Evolutionary conservation across 2,113 vertebrate species (phyloP).

Genomic region (Microtus montanus): DNA sequence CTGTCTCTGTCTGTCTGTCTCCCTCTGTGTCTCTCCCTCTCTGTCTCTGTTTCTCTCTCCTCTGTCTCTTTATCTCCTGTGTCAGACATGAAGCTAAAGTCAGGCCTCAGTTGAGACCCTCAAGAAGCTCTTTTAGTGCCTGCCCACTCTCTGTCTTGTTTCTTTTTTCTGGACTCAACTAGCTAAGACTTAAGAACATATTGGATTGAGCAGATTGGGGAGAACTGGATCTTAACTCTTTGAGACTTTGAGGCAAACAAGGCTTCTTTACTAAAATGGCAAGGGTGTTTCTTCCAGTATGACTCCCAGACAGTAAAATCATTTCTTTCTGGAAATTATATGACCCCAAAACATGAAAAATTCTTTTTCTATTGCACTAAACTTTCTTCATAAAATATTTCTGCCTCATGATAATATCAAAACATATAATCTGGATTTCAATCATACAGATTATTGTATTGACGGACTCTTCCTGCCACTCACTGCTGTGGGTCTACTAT

Average conservation of each 20-base stretch:
- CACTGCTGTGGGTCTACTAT: background rate
- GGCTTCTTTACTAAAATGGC: background rate
- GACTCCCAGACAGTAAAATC: background rate
- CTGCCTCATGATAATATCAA: background rate
- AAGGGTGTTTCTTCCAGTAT: background rate
- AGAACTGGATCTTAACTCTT: constrained; percentile 57
- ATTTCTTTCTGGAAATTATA: background rate
- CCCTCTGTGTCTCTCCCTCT: background rate
- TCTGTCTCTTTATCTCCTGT: background rate
- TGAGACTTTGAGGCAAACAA: constrained; percentile 26
- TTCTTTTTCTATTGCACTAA: background rate
- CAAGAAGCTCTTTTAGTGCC: background rate
- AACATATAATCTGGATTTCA: background rate
- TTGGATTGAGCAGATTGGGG: constrained; percentile 34
- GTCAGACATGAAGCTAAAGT: constrained; percentile 28
- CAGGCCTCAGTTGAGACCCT: constrained; percentile 42
- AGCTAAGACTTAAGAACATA: constrained; percentile 51
- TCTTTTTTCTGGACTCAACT: constrained; percentile 67
- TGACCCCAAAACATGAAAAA: background rate
- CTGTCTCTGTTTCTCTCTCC: background rate
- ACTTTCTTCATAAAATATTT: background rate
- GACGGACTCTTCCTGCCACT: background rate
- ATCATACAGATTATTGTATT: background rate
- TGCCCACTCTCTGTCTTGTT: constrained; percentile 42
- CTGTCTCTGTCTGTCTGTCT: background rate